Evolutionary conservation across 2,888 invertebrate genomes (phyloP).

Genomic region (Habroteleia sp.): DNA sequence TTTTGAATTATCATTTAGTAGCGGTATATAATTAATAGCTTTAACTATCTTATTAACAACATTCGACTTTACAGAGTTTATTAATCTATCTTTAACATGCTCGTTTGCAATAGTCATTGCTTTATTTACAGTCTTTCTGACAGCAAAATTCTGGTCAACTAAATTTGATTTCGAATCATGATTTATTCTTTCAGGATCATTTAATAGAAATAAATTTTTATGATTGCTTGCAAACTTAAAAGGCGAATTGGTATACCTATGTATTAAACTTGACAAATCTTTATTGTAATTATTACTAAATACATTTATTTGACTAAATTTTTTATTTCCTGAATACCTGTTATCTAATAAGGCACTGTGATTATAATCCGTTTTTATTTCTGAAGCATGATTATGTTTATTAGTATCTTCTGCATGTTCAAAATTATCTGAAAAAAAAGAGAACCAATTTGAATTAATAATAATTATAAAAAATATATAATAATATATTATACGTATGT

Average conservation of each 20-base stretch:
- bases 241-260: too few relatives aligned
- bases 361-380: conserved; percentile 59
- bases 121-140: conserved; percentile 6
- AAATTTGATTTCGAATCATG: too few relatives aligned
- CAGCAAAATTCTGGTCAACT: not conserved
- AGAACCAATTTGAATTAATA: not conserved
- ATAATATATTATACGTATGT: too few relatives aligned
- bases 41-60: too few relatives aligned
- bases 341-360: conserved; percentile 71
- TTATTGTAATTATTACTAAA: conserved; percentile 28
- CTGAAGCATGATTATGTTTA: conserved; percentile 45
- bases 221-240: conserved; percentile 1
- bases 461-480: too few relatives aligned
- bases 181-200: not conserved
- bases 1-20: too few relatives aligned
- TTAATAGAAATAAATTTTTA: not conserved
- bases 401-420: conserved; percentile 63
- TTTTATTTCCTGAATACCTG: conserved; percentile 77
- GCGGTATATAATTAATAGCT: too few relatives aligned
- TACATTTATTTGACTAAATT: conserved; percentile 67
- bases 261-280: conserved; percentile 60
- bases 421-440: conserved; percentile 55
- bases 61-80: too few relatives aligned
- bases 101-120: not conserved
- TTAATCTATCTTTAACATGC: not conserved